Evolutionary conservation across 2,888 invertebrate species (phyloP).

Genomic region (Slavum lentiscoides): DNA sequence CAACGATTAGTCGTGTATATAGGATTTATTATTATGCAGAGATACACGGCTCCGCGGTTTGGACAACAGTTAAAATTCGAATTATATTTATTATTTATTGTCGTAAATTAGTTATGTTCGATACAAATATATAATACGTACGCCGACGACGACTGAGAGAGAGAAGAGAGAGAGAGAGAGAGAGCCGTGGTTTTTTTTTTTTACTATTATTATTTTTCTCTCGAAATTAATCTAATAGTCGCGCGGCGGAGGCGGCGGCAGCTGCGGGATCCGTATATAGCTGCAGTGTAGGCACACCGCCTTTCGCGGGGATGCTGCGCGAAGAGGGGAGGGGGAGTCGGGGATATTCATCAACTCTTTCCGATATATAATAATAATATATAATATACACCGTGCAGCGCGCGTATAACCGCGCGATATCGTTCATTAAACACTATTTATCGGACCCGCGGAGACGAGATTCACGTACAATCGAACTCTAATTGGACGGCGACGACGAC

Average conservation of each 20-base stretch:
- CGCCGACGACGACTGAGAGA: neutral
- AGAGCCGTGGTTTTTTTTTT: slow-evolving; percentile 5
- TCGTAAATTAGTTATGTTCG: slow-evolving; percentile 27
- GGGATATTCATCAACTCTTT: slow-evolving; percentile 42
- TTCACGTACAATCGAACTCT: slow-evolving; percentile 50
- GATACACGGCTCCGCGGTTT: neutral
- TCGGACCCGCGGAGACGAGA: slow-evolving; percentile 40
- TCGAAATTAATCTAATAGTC: slow-evolving; percentile 41
- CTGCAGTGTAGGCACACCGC: neutral
- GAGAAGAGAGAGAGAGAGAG: too few species aligned
- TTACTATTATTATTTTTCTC: slow-evolving; percentile 5
- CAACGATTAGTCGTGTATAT: too few species aligned
- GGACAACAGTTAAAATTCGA: slow-evolving; percentile 19
- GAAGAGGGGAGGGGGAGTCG: neutral
- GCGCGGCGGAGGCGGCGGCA: neutral
- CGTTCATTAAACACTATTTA: slow-evolving; percentile 52
- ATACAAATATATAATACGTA: neutral
- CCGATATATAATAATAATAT: neutral
- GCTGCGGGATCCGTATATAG: slow-evolving; percentile 38
- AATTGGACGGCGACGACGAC: slow-evolving; percentile 39
- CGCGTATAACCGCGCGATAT: slow-evolving; percentile 22
- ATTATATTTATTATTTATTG: slow-evolving; percentile 29
- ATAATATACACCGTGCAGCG: neutral
- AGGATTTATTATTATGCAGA: neutral
- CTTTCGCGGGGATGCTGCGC: neutral